Evolutionary conservation across 2,797 vertebrate species (phyloP), one percentile per base, ranked within the genome.

Genomic region (Falco novaeseelandiae): DNA sequence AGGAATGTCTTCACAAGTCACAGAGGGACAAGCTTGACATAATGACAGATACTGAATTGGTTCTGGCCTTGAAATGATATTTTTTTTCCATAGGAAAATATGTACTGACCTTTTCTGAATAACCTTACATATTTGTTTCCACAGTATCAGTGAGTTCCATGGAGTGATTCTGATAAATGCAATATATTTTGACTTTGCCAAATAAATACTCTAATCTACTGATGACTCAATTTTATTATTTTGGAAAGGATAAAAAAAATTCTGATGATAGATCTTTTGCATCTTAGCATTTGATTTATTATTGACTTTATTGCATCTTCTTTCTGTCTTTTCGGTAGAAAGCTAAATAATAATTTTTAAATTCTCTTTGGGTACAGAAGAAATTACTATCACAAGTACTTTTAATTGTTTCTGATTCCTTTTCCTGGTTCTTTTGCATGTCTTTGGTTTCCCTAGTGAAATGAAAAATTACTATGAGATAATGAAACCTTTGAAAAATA

Each of bases 401-500:
- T 90, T 72, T 88, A 90, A 89, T 86, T 88, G 42, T 70, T 91
- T 86, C 48, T 90, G 72, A 62, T 88, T 81, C 21, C 1, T 91
- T 91, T 86, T 76, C 23, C 77, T 59, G 1, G 0, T 71, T 55
- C 20, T 81, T 84, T 94, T 84, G 22, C 48, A 66, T 36, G 27
- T 36, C 46, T 72, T 71, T 65, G 3, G 22, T 76, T 91, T 93
- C 54, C 21, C 42, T 30, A 48, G 42, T 59, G 84, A 93, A 95
- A 90, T 84, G 34, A 82, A 91, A 94, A 91, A 89, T 52, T 90
- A 22, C 54, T 38, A 8, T 59, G 38, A 79, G 58, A 86, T 58
- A 96, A 90, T 72, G 21, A 91, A 94, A 82, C 9, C 17, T 87
- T 81, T 70, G 38, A 90, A 90, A 94, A 88, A 69, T 61, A 51